These are phyloP conservation scores for Herpetotheres cachinnans DNA, from an alignment of 2,113 vertebrate genomes.

Conservation along the genomic window DNA sequence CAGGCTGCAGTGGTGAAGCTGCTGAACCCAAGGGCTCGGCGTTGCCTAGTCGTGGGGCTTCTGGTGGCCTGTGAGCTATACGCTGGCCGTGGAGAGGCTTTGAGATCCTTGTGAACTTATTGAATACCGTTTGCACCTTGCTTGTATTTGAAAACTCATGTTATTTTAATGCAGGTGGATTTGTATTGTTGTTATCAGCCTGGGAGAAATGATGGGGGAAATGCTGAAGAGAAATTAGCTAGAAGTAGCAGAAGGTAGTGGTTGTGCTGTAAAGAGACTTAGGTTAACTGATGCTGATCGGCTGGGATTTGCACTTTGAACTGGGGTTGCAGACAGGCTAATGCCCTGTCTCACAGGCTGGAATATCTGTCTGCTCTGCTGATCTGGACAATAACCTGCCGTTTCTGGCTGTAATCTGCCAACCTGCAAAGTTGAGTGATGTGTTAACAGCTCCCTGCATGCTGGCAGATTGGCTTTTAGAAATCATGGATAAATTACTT, in stretches of 20 bases:
- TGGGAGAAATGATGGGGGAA: neutral
- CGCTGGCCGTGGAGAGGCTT: neutral
- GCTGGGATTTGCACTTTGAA: neutral
- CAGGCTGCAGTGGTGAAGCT: too few species aligned
- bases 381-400: neutral
- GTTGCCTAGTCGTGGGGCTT: fast-evolving
- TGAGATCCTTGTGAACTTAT: fast-evolving
- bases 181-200: neutral
- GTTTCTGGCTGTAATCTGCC: neutral
- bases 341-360: neutral
- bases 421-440: neutral
- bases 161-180: neutral
- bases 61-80: neutral
- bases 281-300: neutral
- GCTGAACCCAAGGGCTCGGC: fast-evolving
- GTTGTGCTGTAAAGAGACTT: neutral
- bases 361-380: neutral
- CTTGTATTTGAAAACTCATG: neutral
- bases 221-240: neutral
- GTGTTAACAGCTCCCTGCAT: neutral
- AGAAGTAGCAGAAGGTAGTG: neutral
- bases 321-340: neutral
- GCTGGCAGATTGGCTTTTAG: neutral
- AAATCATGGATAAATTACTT: neutral
- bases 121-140: fast-evolving